Conservation (phyloP, 64 coral and sea anemone genomes). For the Dendrophyllia cribrosa region DNA sequence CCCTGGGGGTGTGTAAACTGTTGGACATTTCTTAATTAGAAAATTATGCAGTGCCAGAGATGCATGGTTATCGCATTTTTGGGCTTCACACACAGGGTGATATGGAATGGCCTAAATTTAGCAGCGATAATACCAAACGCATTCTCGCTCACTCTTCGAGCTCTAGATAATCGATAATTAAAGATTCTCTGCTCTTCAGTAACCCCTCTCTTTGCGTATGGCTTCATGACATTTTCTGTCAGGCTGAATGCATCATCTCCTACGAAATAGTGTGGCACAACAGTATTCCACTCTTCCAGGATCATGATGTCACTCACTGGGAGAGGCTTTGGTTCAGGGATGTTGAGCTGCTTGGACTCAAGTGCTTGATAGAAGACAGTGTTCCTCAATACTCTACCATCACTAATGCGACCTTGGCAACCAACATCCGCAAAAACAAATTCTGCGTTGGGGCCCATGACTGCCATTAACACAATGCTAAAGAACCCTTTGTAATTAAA, state of each 20-base stretch:
- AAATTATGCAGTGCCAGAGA: conserved; percentile 55
- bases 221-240: no score
- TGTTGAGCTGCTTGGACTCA: neutral
- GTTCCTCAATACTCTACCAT: conserved; percentile 61
- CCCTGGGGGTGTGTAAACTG: conserved; percentile 29
- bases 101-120: conserved; percentile 43
- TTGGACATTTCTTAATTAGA: conserved; percentile 10
- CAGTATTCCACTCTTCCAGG: no score
- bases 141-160: conserved; percentile 63
- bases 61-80: conserved; percentile 54
- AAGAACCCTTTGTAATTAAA: conserved; percentile 74
- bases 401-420: conserved; percentile 69
- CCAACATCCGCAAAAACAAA: conserved; percentile 70
- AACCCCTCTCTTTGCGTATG: no score
- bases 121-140: conserved; percentile 50
- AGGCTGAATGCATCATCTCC: no score
- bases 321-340: no score
- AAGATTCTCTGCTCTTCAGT: no score
- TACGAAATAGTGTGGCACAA: no score
- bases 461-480: conserved; percentile 60
- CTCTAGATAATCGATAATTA: conserved; percentile 8
- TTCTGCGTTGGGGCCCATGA: conserved; percentile 41
- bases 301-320: no score
- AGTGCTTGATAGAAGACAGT: conserved; percentile 28
- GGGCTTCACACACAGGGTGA: conserved; percentile 43